Evolutionary conservation across 1,140 invertebrate species (phyloP), one percentile per base, ranked within the genome.

Genomic region (Gryon sp.): DNA sequence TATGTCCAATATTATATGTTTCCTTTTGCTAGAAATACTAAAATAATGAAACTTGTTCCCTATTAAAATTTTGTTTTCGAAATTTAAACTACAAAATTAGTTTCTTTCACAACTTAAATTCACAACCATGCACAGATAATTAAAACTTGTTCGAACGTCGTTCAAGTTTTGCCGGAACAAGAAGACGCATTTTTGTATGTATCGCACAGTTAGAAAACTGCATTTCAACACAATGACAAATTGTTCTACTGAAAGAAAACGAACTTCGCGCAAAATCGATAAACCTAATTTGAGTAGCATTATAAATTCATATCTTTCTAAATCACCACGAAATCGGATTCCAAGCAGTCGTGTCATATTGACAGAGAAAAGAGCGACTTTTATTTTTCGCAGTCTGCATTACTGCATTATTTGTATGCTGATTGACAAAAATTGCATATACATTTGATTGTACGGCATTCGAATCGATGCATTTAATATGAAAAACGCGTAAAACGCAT

Each of bases 251-350:
- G 11, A 34, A 34, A 34, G 2, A 2, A 12, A 9, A 34, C 32
- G 32, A 34, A 4, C 11, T 5, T 2, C 2, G 5, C 6, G 2
- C 11, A 34, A 34, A 34, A 34, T 34, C 32, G 32, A 34, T 34
- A 34, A 34, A 34, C 11, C 32, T 34, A 34, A 34, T 34, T 34
- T 34, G 11, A 34, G 32, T 34, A 12, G 14, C 32, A 34, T 34
- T 34, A 11, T 34, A 12, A 34, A 34, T 12, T 34, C 11, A 34
- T 34, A 12, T 1, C 2, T 34, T 34, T 12, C 32, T 2, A 11
- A 34, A 6, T 12, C 9, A 11, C n/a, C 11, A 11, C 32, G 2
- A 12, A 34, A 34, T 2, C 4, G 6, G 11, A 12, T 34, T 34
- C 2, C 9, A 34, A n/a, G 5, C 6, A 12, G 2, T 34, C n/a